Conservation (phyloP, 1,140 invertebrate species). For the Lerema accius region DNA sequence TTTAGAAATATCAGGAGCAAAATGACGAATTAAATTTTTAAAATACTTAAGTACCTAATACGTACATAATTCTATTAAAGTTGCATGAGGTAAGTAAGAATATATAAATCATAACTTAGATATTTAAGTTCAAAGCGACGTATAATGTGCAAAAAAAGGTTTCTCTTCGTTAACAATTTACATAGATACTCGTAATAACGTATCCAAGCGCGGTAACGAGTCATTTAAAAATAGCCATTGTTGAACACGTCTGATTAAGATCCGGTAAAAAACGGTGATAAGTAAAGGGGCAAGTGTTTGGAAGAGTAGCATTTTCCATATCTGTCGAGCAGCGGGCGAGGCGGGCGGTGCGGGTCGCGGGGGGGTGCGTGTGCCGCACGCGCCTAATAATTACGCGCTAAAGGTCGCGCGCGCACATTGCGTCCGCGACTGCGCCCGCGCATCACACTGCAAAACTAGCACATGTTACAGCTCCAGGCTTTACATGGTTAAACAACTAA, state of each 20-base stretch:
- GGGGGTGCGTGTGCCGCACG: constrained; percentile 57
- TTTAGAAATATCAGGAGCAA: too few species aligned
- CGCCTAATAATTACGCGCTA: constrained; percentile 69
- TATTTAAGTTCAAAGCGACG: constrained; percentile 1
- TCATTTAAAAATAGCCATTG: constrained; percentile 29
- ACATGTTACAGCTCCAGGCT: constrained; percentile 10
- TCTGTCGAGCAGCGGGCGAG: constrained; percentile 45
- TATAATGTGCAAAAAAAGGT: not conserved
- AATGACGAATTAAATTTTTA: too few species aligned
- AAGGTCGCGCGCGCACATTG: constrained; percentile 79
- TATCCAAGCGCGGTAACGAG: constrained; percentile 18
- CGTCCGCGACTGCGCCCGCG: constrained; percentile 41
- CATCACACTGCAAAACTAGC: constrained; percentile 27
- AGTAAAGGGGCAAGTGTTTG: constrained; percentile 36
- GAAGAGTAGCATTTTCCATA: constrained; percentile 51
- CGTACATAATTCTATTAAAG: too few species aligned
- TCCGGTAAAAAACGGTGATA: constrained; percentile 67
- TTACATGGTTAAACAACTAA: constrained; percentile 2
- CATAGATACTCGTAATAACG: constrained; percentile 22
- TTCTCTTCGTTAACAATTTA: constrained; percentile 13
- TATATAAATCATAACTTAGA: not conserved
- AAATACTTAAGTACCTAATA: too few species aligned
- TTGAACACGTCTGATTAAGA: constrained; percentile 58
- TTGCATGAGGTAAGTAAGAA: too few species aligned
- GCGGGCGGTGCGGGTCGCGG: constrained; percentile 42